Evolutionary conservation across 2,797 vertebrate species (phyloP).

Genomic region (Borostomias antarcticus): DNA sequence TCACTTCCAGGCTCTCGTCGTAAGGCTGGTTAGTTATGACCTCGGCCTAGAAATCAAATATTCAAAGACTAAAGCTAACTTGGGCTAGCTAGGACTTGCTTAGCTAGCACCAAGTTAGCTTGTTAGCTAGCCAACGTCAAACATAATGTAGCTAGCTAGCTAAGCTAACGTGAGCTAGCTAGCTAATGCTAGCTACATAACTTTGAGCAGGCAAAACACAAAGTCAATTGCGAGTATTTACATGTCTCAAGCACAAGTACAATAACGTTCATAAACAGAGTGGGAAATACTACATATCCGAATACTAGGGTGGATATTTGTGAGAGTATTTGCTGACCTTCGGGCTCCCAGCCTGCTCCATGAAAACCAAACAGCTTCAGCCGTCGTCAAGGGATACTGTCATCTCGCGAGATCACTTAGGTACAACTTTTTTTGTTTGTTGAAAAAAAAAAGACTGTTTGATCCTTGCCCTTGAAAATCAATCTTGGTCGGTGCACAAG

Average conservation of each 20-base stretch:
- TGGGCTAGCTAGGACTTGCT: neutral
- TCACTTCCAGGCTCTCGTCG: conserved; percentile 86
- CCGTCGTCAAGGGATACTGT: neutral
- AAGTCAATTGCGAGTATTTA: neutral
- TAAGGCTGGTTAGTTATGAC: conserved; percentile 84
- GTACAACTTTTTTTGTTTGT: too few species aligned
- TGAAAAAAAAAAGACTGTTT: neutral
- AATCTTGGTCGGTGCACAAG: too few species aligned
- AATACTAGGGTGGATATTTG: neutral
- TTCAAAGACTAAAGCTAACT: neutral
- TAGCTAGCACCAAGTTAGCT: neutral
- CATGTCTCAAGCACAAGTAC: neutral
- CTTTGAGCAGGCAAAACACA: neutral
- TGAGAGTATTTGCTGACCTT: neutral
- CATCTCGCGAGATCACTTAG: neutral
- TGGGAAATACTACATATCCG: neutral
- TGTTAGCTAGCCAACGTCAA: neutral
- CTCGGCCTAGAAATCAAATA: conserved; percentile 35
- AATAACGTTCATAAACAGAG: neutral
- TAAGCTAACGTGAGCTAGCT: neutral
- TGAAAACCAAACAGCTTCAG: conserved; percentile 10
- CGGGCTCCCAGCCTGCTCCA: neutral
- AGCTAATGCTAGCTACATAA: neutral
- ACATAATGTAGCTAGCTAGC: neutral
- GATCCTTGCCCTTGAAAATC: too few species aligned